A percentile compares a stretch with the other conserved stretches of the same genome.
phyloP scores from a whole-genome alignment of 2,888 invertebrate genomes.

The Parnassius smintheus region DNA sequence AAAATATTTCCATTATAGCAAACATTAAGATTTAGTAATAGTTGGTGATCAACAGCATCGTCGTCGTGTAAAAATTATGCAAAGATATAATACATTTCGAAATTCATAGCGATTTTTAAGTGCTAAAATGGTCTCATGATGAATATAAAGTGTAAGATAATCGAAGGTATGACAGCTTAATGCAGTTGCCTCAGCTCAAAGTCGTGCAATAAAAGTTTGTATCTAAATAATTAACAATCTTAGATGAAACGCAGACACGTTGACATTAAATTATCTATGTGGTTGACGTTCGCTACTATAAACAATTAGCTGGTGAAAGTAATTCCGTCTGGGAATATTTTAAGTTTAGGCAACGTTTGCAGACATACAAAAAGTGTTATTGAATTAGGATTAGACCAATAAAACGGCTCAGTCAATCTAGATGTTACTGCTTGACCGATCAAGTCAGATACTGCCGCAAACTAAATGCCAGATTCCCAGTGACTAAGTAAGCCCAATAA shows the following conservation, averaged over 20 bases:
- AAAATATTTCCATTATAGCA: slow-evolving; percentile 31
- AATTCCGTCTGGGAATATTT: slow-evolving; percentile 48
- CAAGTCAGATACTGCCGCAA: slow-evolving; percentile 61
- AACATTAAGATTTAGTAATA: not conserved
- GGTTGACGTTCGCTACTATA: slow-evolving; percentile 57
- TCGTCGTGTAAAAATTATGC: slow-evolving; percentile 17
- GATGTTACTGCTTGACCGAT: slow-evolving; percentile 75
- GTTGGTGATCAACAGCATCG: not conserved
- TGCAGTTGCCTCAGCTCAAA: slow-evolving; percentile 49
- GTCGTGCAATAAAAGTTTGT: slow-evolving; percentile 39
- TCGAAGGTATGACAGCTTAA: slow-evolving; percentile 59
- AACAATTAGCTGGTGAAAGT: slow-evolving; percentile 73
- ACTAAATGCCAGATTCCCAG: slow-evolving; percentile 80
- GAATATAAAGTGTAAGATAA: slow-evolving; percentile 50
- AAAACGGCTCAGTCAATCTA: slow-evolving; percentile 74
- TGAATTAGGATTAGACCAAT: slow-evolving; percentile 75
- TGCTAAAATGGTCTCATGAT: slow-evolving; percentile 35
- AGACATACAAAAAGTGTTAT: slow-evolving; percentile 68
- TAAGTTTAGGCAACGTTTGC: slow-evolving; percentile 48
- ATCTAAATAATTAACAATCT: slow-evolving; percentile 54
- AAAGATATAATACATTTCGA: slow-evolving; percentile 30
- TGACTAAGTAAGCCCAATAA: slow-evolving; percentile 55
- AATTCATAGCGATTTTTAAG: slow-evolving; percentile 33
- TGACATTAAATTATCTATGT: slow-evolving; percentile 68
- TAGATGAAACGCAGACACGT: slow-evolving; percentile 63